Base-by-base conservation (phyloP, 1,140 invertebrate species). In the Adelges cooleyi region DNA sequence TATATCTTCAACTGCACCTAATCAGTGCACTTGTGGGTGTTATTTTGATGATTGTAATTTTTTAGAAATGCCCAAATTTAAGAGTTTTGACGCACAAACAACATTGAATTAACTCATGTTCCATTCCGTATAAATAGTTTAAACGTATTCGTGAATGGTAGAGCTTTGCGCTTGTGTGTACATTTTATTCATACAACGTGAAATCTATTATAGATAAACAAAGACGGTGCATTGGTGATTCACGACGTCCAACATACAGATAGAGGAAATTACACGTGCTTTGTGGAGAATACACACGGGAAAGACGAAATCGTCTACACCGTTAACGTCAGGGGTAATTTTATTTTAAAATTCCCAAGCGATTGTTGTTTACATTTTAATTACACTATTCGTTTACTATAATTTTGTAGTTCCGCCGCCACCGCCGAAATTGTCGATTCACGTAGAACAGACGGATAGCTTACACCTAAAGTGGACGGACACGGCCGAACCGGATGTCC, bases 241-340 rank as follows among this genome's bases (percentile, higher is more conserved):
- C 82, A 82, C 73, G 82, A 86, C 67, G 80, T 85, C 11, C 87
- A 90, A 73, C 80, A 85, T 70, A 81, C 80, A 20, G 87, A 90
- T 74, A 85, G 86, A 71, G 91, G 90, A n/a, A 92, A 94, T 77
- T 95, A 94, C 73, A 86, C 90, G 2, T 96, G 92, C 73, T 77
- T 80, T 20, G 87, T 91, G 3, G 84, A 87, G 70, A 95, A 96
- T 74, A 78, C 79, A 9, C 83, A 92, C 74, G 90, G 91, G 1
- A 82, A 80, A 48, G 92, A 94, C 76, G 84, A 87, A 71, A 91
- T 95, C 65, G 83, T 84, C 1, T 92, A 92, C 71, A 76, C 77
- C 17, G 71, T 86, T 3, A 79, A 78, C 52, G 82, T 86, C 11
- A 82, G 82, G 81, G 82, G 84, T 85, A 73, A 66, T 29, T 44